Conservation (phyloP, 2,113 vertebrate species). For the Onychostoma macrolepis region DNA sequence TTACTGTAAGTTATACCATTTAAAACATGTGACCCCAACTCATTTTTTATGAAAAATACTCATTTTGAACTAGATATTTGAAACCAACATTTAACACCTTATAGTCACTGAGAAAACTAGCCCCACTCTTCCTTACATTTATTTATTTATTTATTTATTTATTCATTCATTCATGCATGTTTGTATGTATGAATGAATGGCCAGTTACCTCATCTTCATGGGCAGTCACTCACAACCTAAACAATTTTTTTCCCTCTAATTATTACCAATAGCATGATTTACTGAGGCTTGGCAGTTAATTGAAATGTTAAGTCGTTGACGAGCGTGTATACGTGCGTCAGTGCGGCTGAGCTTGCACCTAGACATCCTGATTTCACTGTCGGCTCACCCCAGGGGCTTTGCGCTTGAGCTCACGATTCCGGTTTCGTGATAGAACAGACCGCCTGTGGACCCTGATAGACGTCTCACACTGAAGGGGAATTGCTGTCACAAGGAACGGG, state of each 20-base stretch:
- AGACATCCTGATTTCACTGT: conserved; percentile 52
- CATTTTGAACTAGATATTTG: not conserved
- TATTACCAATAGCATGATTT: not conserved
- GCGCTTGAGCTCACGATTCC: conserved; percentile 47
- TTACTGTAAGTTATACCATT: not conserved
- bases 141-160: not conserved
- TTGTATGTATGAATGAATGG: not conserved
- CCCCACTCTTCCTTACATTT: not conserved
- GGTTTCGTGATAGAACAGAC: conserved; percentile 46
- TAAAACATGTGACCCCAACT: not conserved
- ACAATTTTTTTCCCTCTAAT: not conserved
- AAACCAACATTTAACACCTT: not conserved
- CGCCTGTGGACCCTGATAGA: conserved; percentile 48
- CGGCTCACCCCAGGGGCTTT: conserved; percentile 50
- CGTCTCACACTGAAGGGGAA: conserved; percentile 35
- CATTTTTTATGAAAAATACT: not conserved
- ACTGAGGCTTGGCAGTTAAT: conserved; percentile 13
- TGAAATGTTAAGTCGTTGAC: conserved; percentile 35
- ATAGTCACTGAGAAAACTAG: not conserved
- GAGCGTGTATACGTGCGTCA: conserved; percentile 47
- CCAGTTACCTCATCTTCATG: not conserved
- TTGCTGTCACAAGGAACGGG: conserved; percentile 31
- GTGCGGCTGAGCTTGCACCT: conserved; percentile 44
- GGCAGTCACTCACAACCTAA: not conserved
- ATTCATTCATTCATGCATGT: not conserved